Evolutionary conservation across 2,888 invertebrate species (phyloP).

Genomic region (Vesta saturnalis): DNA sequence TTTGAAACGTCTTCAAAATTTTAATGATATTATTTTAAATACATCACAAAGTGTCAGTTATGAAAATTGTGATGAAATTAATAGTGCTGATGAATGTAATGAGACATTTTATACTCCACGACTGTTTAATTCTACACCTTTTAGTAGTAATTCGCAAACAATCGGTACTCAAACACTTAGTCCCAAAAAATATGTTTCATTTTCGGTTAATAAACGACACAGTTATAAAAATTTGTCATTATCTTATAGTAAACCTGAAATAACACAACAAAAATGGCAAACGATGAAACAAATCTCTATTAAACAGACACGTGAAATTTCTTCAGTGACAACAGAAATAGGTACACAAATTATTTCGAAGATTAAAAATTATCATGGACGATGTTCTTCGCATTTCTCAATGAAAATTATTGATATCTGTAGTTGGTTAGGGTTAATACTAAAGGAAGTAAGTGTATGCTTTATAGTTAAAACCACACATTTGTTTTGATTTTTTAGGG

Average conservation of each 20-base stretch:
- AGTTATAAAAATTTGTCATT: constrained; percentile 9
- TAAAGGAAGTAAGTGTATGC: constrained; percentile 50
- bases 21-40: constrained; percentile 32
- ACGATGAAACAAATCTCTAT: background rate
- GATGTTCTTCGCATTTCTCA: constrained; percentile 48
- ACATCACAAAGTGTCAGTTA: constrained; percentile 18
- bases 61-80: constrained; percentile 20
- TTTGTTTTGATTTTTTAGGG: no score
- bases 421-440: constrained; percentile 48
- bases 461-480: background rate
- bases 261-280: background rate
- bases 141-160: constrained; percentile 47
- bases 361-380: constrained; percentile 48
- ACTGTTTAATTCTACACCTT: background rate
- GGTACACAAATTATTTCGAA: constrained; percentile 42
- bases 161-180: no score
- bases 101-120: background rate
- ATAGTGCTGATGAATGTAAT: background rate
- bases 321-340: background rate
- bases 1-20: constrained; percentile 29
- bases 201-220: constrained; percentile 21
- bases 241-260: background rate
- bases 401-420: constrained; percentile 48
- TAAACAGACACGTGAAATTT: background rate
- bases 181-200: no score